Base-by-base conservation (phyloP, 1,140 invertebrate genomes). In the Parapsyche elsis region DNA sequence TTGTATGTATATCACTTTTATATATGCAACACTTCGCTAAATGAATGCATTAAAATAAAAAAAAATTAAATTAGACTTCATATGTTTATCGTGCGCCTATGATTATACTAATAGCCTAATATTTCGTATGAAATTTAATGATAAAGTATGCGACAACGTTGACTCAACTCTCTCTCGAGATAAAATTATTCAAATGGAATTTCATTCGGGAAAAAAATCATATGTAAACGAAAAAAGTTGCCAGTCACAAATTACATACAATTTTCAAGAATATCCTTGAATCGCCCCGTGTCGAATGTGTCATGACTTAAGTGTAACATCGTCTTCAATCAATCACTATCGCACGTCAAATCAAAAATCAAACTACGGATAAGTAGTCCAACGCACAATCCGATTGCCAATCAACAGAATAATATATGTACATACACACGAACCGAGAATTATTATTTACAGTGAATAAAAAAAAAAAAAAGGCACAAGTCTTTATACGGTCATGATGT, bases 211-310 rank as follows among this genome's bases (percentile, higher is more conserved):
- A 53, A 53, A 12, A 2, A 53, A 12, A 14, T 53, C 49, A 53
- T 53, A 53, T 53, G 49, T 4, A 38, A 38, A 16, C 49, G 12
- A 53, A 53, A 2, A 53, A 53, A 53, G 10, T 14, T 53, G 49
- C 49, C 49, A 53, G 49, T 53, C 49, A 53, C 49, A 53, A 53
- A 53, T 53, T 14, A 53, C 49, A 53, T 53, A 53, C 49, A 53
- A 67, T 67, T 26, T 67, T 21, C 10, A 23, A 5, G 61, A 67
- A 67, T 10, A 67, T 12, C 24, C 61, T 67, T 67, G 61, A 21
- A 67, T 67, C 16, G 16, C 5, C 12, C 12, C 45, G 45, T 12
- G 45, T 46, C 2, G 49, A 53, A 53, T 53, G 49, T 53, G 49
- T 53, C 49, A 16, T 53, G 10, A 53, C 10, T 53, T 14, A 14